Base-by-base conservation (phyloP, 53 echinoderm and acorn worm species). In the Mesocentrotus franciscanus region DNA sequence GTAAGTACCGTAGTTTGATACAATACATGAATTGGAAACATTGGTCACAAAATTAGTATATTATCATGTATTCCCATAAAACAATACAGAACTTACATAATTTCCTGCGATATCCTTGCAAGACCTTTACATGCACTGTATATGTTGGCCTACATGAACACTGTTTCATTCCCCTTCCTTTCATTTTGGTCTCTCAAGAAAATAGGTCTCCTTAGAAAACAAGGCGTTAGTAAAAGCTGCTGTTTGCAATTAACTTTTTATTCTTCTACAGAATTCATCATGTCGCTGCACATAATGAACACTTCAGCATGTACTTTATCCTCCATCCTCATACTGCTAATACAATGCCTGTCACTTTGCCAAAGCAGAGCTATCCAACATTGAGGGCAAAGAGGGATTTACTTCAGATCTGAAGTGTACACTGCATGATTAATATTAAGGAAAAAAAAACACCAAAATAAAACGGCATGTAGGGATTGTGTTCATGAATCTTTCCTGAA, bases 311-410 rank as follows among this genome's bases (percentile, higher is more conserved):
- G 4, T 78, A 14, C 78, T 49, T 49, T 84, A 39, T 49, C 36
- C 29, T 12, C 24, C 49, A 84, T 18, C 49, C 9, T 84, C 8
- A 49, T 84, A 84, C 49, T 18, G 17, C 84, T 42, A 39, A 33
- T 83, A 83, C 84, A 84, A 84, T 84, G 84, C 84, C 84, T 84
- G 84, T 84, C 84, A 84, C 84, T 84, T 84, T 42, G 84, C 84
- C 84, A 84, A 84, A 8, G 17, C 42, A 84, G 36, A 84, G 7
- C 36, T 84, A 84, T 84, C 84, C 49, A 84, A 84, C 84, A 84
- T 20, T 84, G 49, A 24, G 36, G 84, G 84, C 22, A 84, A 84
- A 84, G 49, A 84, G 39, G 84, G 49, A 84, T 49, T 49, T 36
- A 49, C 84, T 78, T 33, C 27, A 15, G 0, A 78, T 16, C 16